Conservation (phyloP, 1,140 invertebrate species). For the Delia radicum region DNA sequence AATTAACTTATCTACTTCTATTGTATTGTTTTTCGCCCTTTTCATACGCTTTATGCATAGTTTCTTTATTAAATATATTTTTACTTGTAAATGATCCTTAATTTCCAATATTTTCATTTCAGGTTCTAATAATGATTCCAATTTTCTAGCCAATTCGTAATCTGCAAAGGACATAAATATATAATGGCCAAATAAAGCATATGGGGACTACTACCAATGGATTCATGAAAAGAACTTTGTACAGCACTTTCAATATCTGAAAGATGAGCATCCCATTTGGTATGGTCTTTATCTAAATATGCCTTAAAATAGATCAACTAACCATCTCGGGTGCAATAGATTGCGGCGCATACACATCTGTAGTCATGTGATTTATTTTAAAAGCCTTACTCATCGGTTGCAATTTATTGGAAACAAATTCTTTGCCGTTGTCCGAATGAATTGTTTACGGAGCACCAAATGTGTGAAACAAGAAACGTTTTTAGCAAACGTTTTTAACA, state of each 20-base stretch:
- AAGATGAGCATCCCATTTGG: no score
- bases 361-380: background rate
- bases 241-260: no score
- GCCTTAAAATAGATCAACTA: background rate
- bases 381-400: background rate
- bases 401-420: background rate
- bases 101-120: no score
- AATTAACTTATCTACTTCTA: background rate
- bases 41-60: background rate
- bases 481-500: no score
- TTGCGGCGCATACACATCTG: no score
- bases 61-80: background rate
- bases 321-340: background rate
- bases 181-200: no score
- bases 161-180: no score
- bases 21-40: background rate
- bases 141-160: no score
- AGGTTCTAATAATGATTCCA: no score
- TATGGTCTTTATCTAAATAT: background rate
- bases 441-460: conserved; percentile 1
- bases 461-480: background rate
- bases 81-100: background rate
- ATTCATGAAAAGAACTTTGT: no score
- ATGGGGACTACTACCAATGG: no score
- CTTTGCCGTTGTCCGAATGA: background rate